Conservation (phyloP, 2,797 vertebrate genomes). For the Takifugu ocellatus region DNA sequence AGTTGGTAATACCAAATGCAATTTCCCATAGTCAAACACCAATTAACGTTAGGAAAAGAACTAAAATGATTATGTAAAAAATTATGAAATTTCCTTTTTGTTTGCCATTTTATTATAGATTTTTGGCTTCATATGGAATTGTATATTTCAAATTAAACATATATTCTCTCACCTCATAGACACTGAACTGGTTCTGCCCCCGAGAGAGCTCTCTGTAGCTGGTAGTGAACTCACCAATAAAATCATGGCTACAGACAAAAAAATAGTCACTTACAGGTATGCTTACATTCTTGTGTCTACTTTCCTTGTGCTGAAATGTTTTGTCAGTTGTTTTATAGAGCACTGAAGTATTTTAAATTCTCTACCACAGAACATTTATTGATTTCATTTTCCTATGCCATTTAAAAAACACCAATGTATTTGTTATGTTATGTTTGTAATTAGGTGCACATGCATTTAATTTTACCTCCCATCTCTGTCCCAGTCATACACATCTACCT, state of each 20-base stretch:
- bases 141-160: neutral
- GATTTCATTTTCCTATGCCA: slow-evolving; percentile 22
- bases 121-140: too few relatives aligned
- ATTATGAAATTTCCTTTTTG: too few relatives aligned
- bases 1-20: too few relatives aligned
- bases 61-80: too few relatives aligned
- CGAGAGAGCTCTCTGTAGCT: slow-evolving; percentile 93
- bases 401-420: slow-evolving; percentile 7
- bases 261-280: slow-evolving; percentile 24
- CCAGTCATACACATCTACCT: slow-evolving; percentile 96
- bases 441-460: neutral
- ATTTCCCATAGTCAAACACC: too few relatives aligned
- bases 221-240: slow-evolving; percentile 95
- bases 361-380: too few relatives aligned
- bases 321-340: too few relatives aligned
- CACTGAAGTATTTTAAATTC: too few relatives aligned
- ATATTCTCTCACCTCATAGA: slow-evolving; percentile 85
- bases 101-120: too few relatives aligned
- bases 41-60: neutral
- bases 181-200: slow-evolving; percentile 93
- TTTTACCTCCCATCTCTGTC: slow-evolving; percentile 94
- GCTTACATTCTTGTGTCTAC: slow-evolving; percentile 11
- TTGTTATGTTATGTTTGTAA: neutral
- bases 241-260: slow-evolving; percentile 83
- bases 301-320: neutral